phyloP scores from a whole-genome alignment of 2,113 vertebrate genomes.

The Calonectris borealis region DNA sequence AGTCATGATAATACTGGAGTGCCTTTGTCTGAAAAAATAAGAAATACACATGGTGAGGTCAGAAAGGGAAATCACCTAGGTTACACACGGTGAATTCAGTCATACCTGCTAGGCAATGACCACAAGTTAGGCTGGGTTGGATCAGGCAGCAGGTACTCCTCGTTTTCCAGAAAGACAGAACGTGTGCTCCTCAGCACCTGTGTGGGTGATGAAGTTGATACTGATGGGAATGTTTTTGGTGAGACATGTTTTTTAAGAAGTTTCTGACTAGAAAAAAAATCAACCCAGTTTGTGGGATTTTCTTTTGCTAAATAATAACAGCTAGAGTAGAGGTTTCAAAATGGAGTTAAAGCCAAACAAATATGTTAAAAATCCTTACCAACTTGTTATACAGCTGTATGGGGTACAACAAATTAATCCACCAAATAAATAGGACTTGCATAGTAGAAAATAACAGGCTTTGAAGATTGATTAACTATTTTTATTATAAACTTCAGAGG shows the following conservation, averaged over 20 bases:
- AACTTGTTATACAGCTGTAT: neutral
- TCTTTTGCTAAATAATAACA: neutral
- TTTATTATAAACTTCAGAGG: neutral
- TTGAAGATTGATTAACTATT: neutral
- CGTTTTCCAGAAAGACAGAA: neutral
- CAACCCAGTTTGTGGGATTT: neutral
- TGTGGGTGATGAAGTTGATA: neutral
- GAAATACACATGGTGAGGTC: neutral
- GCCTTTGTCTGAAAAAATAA: neutral
- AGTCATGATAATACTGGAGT: neutral
- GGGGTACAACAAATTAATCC: neutral
- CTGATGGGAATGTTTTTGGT: neutral
- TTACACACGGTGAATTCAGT: neutral
- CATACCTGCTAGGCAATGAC: neutral
- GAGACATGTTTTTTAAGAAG: neutral
- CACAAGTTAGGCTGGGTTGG: neutral
- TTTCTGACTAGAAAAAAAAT: neutral
- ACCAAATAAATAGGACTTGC: neutral
- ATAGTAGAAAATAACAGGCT: neutral
- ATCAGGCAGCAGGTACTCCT: neutral
- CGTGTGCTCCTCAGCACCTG: neutral
- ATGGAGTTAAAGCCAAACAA: neutral
- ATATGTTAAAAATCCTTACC: neutral
- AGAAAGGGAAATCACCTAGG: neutral
- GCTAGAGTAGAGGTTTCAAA: neutral